Base-by-base conservation (phyloP, 2,113 vertebrate genomes). In the Solenodon paradoxus region DNA sequence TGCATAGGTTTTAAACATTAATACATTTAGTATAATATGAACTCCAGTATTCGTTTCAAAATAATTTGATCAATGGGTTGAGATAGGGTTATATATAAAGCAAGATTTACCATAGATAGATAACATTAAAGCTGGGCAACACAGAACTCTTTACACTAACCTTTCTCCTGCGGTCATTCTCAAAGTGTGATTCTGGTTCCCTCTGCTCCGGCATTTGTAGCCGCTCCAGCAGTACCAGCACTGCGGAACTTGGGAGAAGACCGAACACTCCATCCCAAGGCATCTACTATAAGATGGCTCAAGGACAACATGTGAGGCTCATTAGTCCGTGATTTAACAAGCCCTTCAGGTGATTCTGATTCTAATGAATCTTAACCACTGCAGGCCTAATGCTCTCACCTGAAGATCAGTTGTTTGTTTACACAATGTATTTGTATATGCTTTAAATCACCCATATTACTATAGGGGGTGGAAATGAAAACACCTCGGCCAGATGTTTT, bases 281-380 rank as follows among this genome's bases (percentile, higher is more conserved):
- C 35, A 57, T 45, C 17, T 49, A n/a, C 26, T 5, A 7, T 3
- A 1, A 24, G 35, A 59, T 68, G 5, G 45, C 9, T 51, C 9
- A 17, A 38, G 20, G 8, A 30, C 35, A 69, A 5, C 16, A 7
- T 1, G 0, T 49, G 24, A 24, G 1, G 0, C 26, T 4, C 3
- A 5, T 22, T 30, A 35, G 26, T 20, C 30, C 40, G 11, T 47
- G 35, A 75, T 32, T 69, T 51, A 79, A 78, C n/a, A 92, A 80
- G 32, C 5, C 9, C 40, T 47, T 79, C 22, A 55, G 17, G 16
- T 26, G 16, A 59, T 49, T 55, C 51, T 81, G 1, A 51, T n/a
- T 10, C 3, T 5, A n/a, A 61, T 26, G 12, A 53, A 63, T 51
- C 22, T n/a, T 6, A 83, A 71, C 3, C 30, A 32, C 28, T 30